Evolutionary conservation across 2,113 vertebrate genomes (phyloP), one percentile per base, ranked within the genome.

Genomic region (Chionodraco myersi): DNA sequence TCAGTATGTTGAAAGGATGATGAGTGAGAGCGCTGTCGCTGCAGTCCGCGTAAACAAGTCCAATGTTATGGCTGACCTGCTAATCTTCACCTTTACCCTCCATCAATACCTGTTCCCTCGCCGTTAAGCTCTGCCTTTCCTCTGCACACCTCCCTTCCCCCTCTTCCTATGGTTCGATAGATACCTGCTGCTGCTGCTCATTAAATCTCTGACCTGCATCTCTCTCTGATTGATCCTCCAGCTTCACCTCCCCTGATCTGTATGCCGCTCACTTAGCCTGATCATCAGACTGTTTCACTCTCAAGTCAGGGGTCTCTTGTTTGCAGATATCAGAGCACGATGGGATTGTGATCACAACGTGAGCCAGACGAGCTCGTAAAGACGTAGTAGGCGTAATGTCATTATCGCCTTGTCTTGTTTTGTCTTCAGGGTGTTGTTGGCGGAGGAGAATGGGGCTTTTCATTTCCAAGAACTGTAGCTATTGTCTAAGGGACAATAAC

Each of bases 71-170:
- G 52, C 51, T 75, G 81, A 87, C 53, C 80, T 54, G 77, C 57
- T 91, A 71, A 90, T 84, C 80, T 69, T 75, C 69, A 71, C 71
- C 79, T 89, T 86, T 80, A 75, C 16, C 79, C 65, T 81, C 71
- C 64, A 60, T 36, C 75, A 51, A 75, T 82, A 87, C 82, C 63
- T 78, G 63, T 41, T 68, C n/a, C 59, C 34, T 75, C 51, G 3
- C 30, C 72, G 3, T 23, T 75, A 23, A 65, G 73, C 70, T 75
- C 21, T 53, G 48, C 18, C 45, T 61, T 73, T 75, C 71, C 34
- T 44, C 60, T 36, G 14, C 51, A 12, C 3, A 2, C 0, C 47
- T 13, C 41, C 58, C 66, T 16, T 7, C 21, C 62, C 15, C 51
- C 6, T 41, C 5, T 21, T 23, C 23, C 51, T 15, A 3, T 14